Evolutionary conservation across 2,888 invertebrate species (phyloP).

Genomic region (Lasius fuliginosus): DNA sequence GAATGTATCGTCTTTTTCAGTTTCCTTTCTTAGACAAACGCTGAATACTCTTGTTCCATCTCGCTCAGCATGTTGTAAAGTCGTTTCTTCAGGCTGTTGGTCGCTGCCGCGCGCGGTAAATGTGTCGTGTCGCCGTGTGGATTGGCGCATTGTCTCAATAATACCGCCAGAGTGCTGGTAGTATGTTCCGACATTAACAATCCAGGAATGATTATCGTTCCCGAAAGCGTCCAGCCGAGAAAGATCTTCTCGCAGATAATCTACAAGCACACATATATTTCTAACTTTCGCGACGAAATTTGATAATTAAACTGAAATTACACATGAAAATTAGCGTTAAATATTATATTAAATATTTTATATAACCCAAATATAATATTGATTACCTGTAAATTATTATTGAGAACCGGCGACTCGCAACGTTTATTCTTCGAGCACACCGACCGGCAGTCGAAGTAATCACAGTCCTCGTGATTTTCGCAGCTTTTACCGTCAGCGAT

Average conservation of each 20-base stretch:
- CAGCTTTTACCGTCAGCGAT: conserved; percentile 87
- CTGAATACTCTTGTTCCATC: conserved; percentile 84
- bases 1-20: background rate
- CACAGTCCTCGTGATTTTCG: conserved; percentile 89
- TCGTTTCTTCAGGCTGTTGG: conserved; percentile 87
- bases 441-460: conserved; percentile 90
- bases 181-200: conserved; percentile 89
- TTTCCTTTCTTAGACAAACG: conserved; percentile 56
- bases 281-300: background rate
- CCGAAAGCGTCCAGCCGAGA: conserved; percentile 89
- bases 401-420: conserved; percentile 88
- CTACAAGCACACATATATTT: conserved; percentile 84
- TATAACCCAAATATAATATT: background rate
- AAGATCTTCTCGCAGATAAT: conserved; percentile 90
- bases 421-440: conserved; percentile 88
- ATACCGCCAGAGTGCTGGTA: conserved; percentile 88
- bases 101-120: conserved; percentile 86
- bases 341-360: background rate
- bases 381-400: conserved; percentile 88
- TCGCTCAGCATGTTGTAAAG: conserved; percentile 88
- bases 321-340: background rate
- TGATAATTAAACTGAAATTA: background rate
- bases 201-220: conserved; percentile 89
- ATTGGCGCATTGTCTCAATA: conserved; percentile 89
- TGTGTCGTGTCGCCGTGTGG: conserved; percentile 86